phyloP scores from a whole-genome alignment of 2,797 vertebrate genomes.

The Pseudomugil gertrudae region DNA sequence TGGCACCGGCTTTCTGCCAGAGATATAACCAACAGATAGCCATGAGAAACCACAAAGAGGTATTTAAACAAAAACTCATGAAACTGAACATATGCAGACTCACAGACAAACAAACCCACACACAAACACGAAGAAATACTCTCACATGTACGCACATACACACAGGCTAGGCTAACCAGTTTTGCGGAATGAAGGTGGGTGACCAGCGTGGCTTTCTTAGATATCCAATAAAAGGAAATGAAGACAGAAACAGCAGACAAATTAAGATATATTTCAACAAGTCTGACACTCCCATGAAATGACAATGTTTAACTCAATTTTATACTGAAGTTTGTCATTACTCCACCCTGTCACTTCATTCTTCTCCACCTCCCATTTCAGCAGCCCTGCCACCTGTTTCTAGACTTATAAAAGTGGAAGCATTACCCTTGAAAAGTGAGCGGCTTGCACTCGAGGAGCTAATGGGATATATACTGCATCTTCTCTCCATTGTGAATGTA shows the following conservation, averaged over 20 bases:
- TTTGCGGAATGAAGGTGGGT: slow-evolving; percentile 17
- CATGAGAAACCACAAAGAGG: slow-evolving; percentile 35
- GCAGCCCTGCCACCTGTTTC: slow-evolving; percentile 69
- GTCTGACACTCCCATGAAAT: slow-evolving; percentile 64
- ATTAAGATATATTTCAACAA: slow-evolving; percentile 46
- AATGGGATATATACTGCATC: slow-evolving; percentile 25
- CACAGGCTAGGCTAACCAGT: slow-evolving; percentile 3
- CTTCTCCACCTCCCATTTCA: slow-evolving; percentile 51
- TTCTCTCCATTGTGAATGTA: background rate
- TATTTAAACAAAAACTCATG: slow-evolving; percentile 62
- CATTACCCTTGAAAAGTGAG: slow-evolving; percentile 40
- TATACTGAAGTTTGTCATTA: slow-evolving; percentile 68
- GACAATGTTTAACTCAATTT: slow-evolving; percentile 71
- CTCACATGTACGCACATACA: background rate
- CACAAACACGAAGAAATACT: slow-evolving; percentile 9
- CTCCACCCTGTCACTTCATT: slow-evolving; percentile 58
- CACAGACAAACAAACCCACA: slow-evolving; percentile 19
- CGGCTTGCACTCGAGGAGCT: slow-evolving; percentile 10
- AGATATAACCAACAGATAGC: slow-evolving; percentile 54
- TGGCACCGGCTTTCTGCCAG: slow-evolving; percentile 49
- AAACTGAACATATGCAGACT: slow-evolving; percentile 12
- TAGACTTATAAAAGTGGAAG: slow-evolving; percentile 42
- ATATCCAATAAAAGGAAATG: slow-evolving; percentile 25
- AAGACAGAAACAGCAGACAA: slow-evolving; percentile 19
- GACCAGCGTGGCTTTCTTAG: slow-evolving; percentile 16